Conservation (phyloP, 2,113 vertebrate species). For the Lepidothrix coronata region DNA sequence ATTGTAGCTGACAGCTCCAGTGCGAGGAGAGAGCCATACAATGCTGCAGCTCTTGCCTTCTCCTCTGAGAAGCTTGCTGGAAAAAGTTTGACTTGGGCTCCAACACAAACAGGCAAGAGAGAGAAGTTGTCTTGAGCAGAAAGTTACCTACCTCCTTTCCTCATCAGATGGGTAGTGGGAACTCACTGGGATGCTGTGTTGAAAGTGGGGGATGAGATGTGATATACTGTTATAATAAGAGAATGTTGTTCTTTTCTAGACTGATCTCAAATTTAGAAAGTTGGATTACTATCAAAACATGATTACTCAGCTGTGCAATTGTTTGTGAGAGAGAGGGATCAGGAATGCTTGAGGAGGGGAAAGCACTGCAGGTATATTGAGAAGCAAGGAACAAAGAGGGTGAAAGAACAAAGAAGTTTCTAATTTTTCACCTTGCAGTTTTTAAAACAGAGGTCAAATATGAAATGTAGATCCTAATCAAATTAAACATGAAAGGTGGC, state of each 20-base stretch:
- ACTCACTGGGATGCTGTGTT: conserved; percentile 22
- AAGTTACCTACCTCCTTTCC: conserved; percentile 8
- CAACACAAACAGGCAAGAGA: neutral
- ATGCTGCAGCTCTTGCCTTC: neutral
- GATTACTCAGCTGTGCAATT: neutral
- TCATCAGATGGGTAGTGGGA: conserved; percentile 26
- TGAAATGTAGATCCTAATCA: neutral
- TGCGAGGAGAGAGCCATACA: neutral
- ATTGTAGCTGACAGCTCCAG: conserved; percentile 51
- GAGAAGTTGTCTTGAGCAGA: neutral
- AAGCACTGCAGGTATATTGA: neutral
- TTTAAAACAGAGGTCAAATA: neutral
- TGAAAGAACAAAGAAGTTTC: neutral
- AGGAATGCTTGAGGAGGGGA: neutral
- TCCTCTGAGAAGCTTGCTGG: neutral
- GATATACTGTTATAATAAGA: conserved; percentile 54
- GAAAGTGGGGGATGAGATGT: conserved; percentile 57
- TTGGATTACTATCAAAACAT: neutral
- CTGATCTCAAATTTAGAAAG: conserved; percentile 9
- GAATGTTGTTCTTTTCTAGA: conserved; percentile 55
- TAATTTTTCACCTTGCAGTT: neutral
- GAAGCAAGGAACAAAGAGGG: neutral
- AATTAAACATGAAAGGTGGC: neutral
- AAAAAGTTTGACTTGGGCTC: neutral
- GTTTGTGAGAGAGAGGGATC: neutral